Conservation (phyloP, 2,888 invertebrate genomes). For the Pseudolycoriella hygida region DNA sequence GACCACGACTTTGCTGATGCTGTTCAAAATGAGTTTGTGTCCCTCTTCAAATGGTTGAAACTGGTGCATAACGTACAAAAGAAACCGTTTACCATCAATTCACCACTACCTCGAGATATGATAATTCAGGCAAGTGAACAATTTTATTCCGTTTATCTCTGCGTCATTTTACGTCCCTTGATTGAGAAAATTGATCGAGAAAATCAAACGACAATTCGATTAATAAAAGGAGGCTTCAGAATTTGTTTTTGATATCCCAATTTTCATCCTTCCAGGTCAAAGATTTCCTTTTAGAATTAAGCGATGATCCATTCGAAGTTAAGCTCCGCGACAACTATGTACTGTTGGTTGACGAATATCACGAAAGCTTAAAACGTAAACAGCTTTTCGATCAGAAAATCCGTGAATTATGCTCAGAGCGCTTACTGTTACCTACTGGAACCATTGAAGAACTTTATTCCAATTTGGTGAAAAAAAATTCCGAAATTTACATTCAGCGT, state of each 20-base stretch:
- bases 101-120: conserved; percentile 72
- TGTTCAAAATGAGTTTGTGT: conserved; percentile 75
- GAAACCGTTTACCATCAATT: conserved; percentile 46
- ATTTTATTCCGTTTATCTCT: neutral
- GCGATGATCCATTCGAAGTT: conserved; percentile 97
- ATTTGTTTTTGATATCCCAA: conserved; percentile 2
- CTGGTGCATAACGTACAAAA: conserved; percentile 55
- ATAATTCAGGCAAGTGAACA: conserved; percentile 67
- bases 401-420: conserved; percentile 61
- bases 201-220: neutral
- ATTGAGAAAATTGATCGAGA: neutral
- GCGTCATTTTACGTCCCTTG: too few relatives aligned
- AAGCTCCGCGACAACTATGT: conserved; percentile 91
- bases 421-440: conserved; percentile 64
- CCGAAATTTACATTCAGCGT: conserved; percentile 89
- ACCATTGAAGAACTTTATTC: conserved; percentile 81
- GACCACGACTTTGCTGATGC: conserved; percentile 77
- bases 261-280: conserved; percentile 40
- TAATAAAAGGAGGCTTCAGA: neutral
- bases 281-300: conserved; percentile 78
- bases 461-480: conserved; percentile 74
- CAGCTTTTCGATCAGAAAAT: conserved; percentile 81
- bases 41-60: conserved; percentile 87
- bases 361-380: conserved; percentile 78
- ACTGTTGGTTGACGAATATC: conserved; percentile 84